Conservation (phyloP, 2,888 invertebrate species). For the Andricus quercusramuli region DNA sequence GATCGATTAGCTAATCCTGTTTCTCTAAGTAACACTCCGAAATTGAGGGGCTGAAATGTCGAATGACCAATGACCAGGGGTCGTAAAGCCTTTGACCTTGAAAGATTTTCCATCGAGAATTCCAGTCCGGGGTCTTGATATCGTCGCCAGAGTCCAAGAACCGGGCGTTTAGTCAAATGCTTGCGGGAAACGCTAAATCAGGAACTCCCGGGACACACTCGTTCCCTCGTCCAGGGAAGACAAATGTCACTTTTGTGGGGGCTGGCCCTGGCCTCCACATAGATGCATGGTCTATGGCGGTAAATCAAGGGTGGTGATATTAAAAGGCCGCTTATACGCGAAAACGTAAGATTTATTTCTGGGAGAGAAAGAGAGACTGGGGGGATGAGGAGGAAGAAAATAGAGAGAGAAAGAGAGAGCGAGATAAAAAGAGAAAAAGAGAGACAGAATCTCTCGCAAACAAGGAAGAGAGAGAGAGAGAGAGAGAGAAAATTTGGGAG, state of each 20-base stretch:
- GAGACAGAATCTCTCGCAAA: slow-evolving; percentile 50
- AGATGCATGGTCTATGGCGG: slow-evolving; percentile 73
- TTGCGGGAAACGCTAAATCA: slow-evolving; percentile 66
- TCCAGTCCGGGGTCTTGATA: slow-evolving; percentile 10
- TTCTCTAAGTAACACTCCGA: background rate
- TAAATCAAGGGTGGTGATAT: slow-evolving; percentile 77
- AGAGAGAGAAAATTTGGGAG: slow-evolving; percentile 52
- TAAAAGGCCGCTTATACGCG: slow-evolving; percentile 78
- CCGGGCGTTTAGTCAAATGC: slow-evolving; percentile 66
- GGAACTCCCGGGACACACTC: slow-evolving; percentile 58
- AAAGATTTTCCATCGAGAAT: background rate
- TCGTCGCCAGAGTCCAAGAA: slow-evolving; percentile 47
- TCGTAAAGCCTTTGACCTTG: slow-evolving; percentile 8
- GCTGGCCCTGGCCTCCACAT: slow-evolving; percentile 62
- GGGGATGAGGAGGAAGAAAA: slow-evolving; percentile 41
- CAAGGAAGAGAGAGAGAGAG: slow-evolving; percentile 58
- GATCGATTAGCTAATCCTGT: background rate
- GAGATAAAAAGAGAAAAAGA: background rate
- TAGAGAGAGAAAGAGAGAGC: too few species aligned
- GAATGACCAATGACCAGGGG: slow-evolving; percentile 11
- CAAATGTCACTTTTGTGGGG: slow-evolving; percentile 67
- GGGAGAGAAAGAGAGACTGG: slow-evolving; percentile 49
- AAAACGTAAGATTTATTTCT: slow-evolving; percentile 77
- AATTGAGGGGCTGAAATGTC: background rate
- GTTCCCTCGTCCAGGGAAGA: slow-evolving; percentile 63